Evolutionary conservation across 2,113 vertebrate species (phyloP).

Genomic region (Brachirus orientalis): DNA sequence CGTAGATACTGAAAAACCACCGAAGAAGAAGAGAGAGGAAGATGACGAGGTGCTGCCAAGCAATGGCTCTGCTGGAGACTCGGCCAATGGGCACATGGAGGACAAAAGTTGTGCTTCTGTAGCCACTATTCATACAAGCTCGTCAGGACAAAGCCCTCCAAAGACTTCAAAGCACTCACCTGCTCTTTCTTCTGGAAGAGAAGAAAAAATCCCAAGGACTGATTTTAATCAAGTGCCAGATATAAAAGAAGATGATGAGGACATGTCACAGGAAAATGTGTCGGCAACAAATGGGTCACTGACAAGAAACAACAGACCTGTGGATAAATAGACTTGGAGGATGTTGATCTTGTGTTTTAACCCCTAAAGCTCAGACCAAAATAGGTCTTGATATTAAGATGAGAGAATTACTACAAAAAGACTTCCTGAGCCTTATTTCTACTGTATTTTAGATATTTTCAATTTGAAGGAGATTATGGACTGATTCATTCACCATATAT

Average conservation of each 20-base stretch:
- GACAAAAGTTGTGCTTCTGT: constrained; percentile 31
- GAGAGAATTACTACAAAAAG: no score
- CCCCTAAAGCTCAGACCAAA: constrained; percentile 37
- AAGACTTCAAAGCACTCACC: constrained; percentile 66
- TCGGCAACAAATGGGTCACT: constrained; percentile 30
- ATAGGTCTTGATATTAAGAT: constrained; percentile 6
- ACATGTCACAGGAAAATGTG: constrained; percentile 18
- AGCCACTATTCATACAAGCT: constrained; percentile 41
- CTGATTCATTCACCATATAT: constrained; percentile 28
- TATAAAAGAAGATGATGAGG: constrained; percentile 35
- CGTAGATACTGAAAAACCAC: constrained; percentile 53
- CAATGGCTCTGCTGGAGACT: constrained; percentile 32
- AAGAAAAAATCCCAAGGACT: constrained; percentile 78
- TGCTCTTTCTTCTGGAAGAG: constrained; percentile 52
- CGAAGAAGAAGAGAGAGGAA: constrained; percentile 67
- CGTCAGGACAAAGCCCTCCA: constrained; percentile 31
- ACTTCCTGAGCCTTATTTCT: constrained; percentile 70
- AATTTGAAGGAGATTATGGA: constrained; percentile 50
- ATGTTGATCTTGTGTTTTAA: constrained; percentile 64
- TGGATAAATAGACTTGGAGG: constrained; percentile 51
- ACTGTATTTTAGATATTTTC: constrained; percentile 51
- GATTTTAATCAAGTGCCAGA: constrained; percentile 62
- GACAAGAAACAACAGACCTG: constrained; percentile 15
- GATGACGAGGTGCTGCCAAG: constrained; percentile 31
- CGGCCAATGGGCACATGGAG: constrained; percentile 28